Evolutionary conservation across 2,113 vertebrate species (phyloP).

Genomic region (Smithornis capensis): DNA sequence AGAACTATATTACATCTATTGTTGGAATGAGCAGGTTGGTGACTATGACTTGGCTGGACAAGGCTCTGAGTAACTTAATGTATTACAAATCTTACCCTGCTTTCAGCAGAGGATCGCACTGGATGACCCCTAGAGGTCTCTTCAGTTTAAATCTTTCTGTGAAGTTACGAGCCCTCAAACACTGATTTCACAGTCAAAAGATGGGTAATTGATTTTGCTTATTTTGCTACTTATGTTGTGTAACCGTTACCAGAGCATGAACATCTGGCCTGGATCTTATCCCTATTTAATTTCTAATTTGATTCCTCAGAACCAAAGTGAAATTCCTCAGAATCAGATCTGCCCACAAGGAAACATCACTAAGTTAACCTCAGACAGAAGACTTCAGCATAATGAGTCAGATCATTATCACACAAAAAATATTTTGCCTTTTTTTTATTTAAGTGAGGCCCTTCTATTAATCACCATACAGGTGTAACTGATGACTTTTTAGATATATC

Average conservation of each 20-base stretch:
- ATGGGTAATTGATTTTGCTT: neutral
- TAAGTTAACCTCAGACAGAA: neutral
- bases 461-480: neutral
- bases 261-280: neutral
- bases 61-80: neutral
- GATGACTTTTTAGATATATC: neutral
- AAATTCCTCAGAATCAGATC: neutral
- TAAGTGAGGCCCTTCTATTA: neutral
- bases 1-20: accelerated
- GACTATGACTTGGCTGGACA: too few relatives aligned
- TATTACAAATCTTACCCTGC: neutral
- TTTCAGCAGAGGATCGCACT: neutral
- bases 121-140: neutral
- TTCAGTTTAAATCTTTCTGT: neutral
- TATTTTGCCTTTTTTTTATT: neutral
- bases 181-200: neutral
- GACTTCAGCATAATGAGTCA: neutral
- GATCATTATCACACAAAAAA: neutral
- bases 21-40: neutral
- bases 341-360: neutral
- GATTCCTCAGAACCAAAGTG: neutral
- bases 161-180: neutral
- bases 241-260: neutral
- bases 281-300: neutral
- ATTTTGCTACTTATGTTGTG: neutral